Evolutionary conservation across 2,113 vertebrate genomes (phyloP), one percentile per base, ranked within the genome.

Genomic region (Romanogobio albipinnatus): DNA sequence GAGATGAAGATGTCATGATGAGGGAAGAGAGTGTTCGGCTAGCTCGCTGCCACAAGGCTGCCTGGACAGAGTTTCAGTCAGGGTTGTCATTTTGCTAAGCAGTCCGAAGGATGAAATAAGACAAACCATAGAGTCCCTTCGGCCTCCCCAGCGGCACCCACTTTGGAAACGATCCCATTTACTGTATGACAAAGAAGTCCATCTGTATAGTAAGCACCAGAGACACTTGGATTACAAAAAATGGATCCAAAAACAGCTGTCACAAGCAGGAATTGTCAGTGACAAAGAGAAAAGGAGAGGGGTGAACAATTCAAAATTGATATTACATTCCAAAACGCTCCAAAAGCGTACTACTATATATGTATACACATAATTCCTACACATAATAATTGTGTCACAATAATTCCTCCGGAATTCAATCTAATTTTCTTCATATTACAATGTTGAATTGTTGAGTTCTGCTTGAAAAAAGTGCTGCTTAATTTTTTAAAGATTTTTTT

Each of bases 1-100:
- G 84, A 88, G 82, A 88, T 86, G 90, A 91, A 92, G 91, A 92
- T 91, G 88, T 92, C 86, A 88, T 86, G 89, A 92, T 86, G 91
- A 90, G 87, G 90, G 10, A 88, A 89, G 80, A 85, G 81, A 77
- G 75, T 39, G 43, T 59, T 76, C 70, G 86, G 79, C 79, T 78
- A 47, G 75, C 47, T 71, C 33, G 19, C 53, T 80, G 68, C 88
- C 91, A 89, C 88, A 73, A 56, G 87, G 83, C 82, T 85, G 39
- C 88, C 84, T 82, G 76, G 88, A 87, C 89, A 89, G 81, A 90
- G 91, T 92, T 93, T 91, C 90, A 89, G 87, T 91, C 86, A 88
- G 22, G 62, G 76, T 73, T 82, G 83, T 70, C 61, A 29, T 62
- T 36, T 86, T 87, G 90, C 88, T 90, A 86, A 87, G 59, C 61